Percentiles rank a stretch among this genome's conserved stretches.
Conservation (phyloP, 2,797 vertebrate genomes). For the Yasuhikotakia modesta region DNA sequence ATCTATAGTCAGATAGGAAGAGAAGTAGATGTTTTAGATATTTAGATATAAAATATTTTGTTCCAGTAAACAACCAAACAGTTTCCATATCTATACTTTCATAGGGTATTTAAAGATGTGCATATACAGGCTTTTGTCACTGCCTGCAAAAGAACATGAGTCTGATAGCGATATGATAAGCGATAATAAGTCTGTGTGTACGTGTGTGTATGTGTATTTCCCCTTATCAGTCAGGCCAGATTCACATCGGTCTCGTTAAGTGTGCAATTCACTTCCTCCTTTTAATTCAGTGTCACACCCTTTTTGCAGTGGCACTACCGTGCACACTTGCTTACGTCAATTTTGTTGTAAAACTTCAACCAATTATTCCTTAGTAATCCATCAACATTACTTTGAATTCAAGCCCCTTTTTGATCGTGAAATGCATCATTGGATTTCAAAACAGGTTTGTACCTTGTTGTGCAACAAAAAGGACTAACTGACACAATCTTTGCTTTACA, state of each 20-base stretch:
- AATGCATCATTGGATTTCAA: background rate
- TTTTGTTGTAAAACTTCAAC: background rate
- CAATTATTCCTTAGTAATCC: background rate
- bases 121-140: background rate
- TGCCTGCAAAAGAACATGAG: background rate
- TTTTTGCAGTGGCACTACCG: constrained; percentile 4
- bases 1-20: constrained; percentile 71
- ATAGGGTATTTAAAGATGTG: background rate
- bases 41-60: too few relatives aligned
- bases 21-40: background rate
- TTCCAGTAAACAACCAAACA: background rate
- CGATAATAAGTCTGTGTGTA: background rate
- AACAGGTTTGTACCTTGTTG: background rate
- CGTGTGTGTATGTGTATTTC: constrained; percentile 17
- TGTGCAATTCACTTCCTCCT: constrained; percentile 48
- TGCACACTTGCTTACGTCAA: too few relatives aligned
- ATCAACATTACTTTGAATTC: background rate
- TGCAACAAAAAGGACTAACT: background rate
- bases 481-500: constrained; percentile 9
- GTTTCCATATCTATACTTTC: background rate
- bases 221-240: constrained; percentile 15
- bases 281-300: constrained; percentile 6
- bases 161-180: constrained; percentile 15
- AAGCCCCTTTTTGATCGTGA: background rate
- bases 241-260: constrained; percentile 46